Percentiles rank a stretch among this genome's conserved stretches.
Evolutionary conservation across 2,113 vertebrate species (phyloP).

Genomic region (Dicaeum eximium): DNA sequence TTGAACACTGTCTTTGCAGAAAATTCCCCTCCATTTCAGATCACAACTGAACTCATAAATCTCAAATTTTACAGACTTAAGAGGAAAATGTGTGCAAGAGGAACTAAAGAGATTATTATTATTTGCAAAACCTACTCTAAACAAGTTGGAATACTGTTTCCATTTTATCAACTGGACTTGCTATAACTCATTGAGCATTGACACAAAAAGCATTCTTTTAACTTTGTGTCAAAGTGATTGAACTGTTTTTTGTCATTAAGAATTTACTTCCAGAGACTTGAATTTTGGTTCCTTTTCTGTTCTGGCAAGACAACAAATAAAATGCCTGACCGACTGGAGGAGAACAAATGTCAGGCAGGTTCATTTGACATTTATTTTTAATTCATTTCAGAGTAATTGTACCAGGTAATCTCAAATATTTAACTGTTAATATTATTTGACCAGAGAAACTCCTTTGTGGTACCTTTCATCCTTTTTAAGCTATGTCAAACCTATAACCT

Average conservation of each 20-base stretch:
- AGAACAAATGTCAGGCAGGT: not conserved
- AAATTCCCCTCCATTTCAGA: not conserved
- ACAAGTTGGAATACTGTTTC: not conserved
- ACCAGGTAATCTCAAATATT: conserved; percentile 40
- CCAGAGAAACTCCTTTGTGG: not conserved
- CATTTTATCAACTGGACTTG: not conserved
- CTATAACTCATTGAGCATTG: not conserved
- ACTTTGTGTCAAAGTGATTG: not conserved
- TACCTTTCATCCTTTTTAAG: conserved; percentile 54
- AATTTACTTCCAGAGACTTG: not conserved
- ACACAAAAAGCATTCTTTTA: not conserved
- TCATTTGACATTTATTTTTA: conserved; percentile 52
- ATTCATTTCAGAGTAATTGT: conserved; percentile 67
- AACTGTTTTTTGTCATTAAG: not conserved
- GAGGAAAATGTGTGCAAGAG: not conserved
- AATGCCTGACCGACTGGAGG: not conserved
- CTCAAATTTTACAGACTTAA: not conserved
- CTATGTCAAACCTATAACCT: not conserved
- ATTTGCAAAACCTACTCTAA: not conserved
- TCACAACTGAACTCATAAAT: not conserved
- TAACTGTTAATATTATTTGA: conserved; percentile 39
- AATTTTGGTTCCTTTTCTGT: not conserved
- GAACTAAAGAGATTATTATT: not conserved
- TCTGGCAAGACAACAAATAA: conserved; percentile 50
- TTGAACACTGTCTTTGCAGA: not conserved